These are phyloP conservation scores for Cheilosia variabilis DNA, from an alignment of 2,888 invertebrate genomes.

Conservation along the genomic window DNA sequence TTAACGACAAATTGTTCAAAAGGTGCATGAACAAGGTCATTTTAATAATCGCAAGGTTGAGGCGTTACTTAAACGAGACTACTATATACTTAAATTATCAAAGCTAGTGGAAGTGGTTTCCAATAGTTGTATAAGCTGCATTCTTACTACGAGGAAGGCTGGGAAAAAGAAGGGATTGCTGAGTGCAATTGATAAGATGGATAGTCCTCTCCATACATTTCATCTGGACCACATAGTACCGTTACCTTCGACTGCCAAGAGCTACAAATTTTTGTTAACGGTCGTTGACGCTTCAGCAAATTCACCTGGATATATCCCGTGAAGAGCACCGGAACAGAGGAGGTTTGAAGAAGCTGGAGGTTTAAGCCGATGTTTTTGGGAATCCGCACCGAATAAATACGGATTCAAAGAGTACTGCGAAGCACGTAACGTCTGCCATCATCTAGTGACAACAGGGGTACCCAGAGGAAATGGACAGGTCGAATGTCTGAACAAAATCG, in stretches of 20 bases:
- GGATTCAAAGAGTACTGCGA: constrained; percentile 79
- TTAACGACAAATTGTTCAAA: constrained; percentile 3
- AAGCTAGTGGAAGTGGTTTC: not conserved
- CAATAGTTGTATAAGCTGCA: constrained; percentile 21
- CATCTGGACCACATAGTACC: constrained; percentile 66
- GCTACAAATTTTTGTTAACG: constrained; percentile 71
- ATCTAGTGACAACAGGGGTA: constrained; percentile 76
- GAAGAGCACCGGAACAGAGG: constrained; percentile 76
- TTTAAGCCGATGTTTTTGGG: constrained; percentile 77
- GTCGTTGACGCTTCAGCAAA: constrained; percentile 64
- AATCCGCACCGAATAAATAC: constrained; percentile 79
- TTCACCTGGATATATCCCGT: constrained; percentile 79
- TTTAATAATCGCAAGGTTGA: constrained; percentile 15
- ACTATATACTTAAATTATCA: not conserved
- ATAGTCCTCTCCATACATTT: constrained; percentile 77
- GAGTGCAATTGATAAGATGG: constrained; percentile 78
- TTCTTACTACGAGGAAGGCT: not conserved
- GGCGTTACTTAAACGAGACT: too few species aligned
- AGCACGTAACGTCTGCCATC: constrained; percentile 56
- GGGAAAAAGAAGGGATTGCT: constrained; percentile 71
- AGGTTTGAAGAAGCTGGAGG: constrained; percentile 78
- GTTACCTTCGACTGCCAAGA: constrained; percentile 70
- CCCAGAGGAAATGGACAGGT: too few species aligned
- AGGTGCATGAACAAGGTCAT: constrained; percentile 31
- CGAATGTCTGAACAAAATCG: too few species aligned